Evolutionary conservation across 2,113 vertebrate species (phyloP), one percentile per base, ranked within the genome.

Genomic region (Myotis lucifugus): DNA sequence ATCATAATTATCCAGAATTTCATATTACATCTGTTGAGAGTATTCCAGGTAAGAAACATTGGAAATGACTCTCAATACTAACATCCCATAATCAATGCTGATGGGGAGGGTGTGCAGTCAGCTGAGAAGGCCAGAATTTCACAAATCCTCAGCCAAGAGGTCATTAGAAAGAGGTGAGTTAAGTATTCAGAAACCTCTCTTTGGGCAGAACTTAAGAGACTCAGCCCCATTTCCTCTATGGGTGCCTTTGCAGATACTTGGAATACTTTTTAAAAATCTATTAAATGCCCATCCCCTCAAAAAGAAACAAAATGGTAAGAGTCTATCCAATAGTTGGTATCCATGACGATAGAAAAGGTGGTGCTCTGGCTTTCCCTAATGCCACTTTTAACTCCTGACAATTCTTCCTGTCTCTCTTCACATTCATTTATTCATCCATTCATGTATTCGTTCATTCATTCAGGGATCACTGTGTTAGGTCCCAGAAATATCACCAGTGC

Each of bases 301-400:
- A n/a, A 94, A 69, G 46, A 90, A 85, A 92, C 27, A 32, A 92
- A 90, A 81, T 27, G 11, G 34, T 34, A 77, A 85, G n/a, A 54
- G 10, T 19, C 29, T 42, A 76, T 27, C 10, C 40, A 94, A n/a
- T 5, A 32, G 29, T 4, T 84, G 66, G 9, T 50, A 6, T 13
- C 78, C 25, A 66, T 83, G 54, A 52, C 15, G 14, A 29, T 40
- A 32, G 29, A 27, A 64, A n/a, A n/a, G 1, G 4, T 2, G 32
- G 46, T 9, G 1, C 0, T 8, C 40, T 85, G 27, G 27, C 66
- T 81, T 46, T 64, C 40, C n/a, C n/a, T 59, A 37, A 61, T n/a
- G 56, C 13, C 17, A 25, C 13, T 74, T 69, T 19, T 34, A 81
- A 74, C 56, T 61, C 70, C 40, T 29, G 52, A 73, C 5, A 27